A percentile compares a stretch with the other conserved stretches of the same genome.
These are phyloP conservation scores for Acrocephalus kingi DNA, from an alignment of 2,113 vertebrate genomes.

Conservation along the genomic window DNA sequence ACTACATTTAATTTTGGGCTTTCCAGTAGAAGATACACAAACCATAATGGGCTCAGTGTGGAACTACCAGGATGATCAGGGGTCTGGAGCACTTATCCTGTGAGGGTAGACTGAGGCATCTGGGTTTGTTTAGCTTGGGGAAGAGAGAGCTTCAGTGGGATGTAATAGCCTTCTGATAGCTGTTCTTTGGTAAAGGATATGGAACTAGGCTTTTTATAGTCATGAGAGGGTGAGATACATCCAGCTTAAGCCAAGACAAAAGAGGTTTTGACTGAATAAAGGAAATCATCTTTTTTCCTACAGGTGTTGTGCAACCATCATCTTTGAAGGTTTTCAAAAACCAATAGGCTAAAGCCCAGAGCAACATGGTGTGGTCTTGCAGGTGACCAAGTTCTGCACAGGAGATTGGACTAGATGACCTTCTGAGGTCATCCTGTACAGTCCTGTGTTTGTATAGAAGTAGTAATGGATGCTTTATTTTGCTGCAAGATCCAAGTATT, in stretches of 20 bases:
- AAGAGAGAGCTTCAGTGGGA: not conserved
- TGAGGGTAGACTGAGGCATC: not conserved
- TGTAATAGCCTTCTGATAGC: not conserved
- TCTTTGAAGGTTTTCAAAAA: not conserved
- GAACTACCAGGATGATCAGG: not conserved
- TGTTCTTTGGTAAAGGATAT: not conserved
- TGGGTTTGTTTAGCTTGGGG: not conserved
- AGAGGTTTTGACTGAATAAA: not conserved
- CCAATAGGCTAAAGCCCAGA: not conserved
- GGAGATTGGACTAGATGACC: not conserved
- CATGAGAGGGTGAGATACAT: not conserved
- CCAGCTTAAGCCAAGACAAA: not conserved
- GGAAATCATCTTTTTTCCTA: not conserved
- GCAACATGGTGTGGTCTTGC: not conserved
- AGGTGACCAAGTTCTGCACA: not conserved
- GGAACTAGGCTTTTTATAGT: not conserved
- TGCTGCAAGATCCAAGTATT: not conserved
- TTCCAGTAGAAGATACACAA: not conserved
- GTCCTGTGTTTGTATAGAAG: not conserved
- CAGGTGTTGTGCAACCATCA: not conserved
- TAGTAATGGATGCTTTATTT: not conserved
- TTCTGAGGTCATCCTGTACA: not conserved
- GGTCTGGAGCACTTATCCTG: rapidly evolving
- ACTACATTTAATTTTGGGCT: not conserved
- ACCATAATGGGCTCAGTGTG: not conserved